A percentile compares a stretch with the other conserved stretches of the same genome.
Evolutionary conservation across 92 coral and sea anemone genomes (phyloP).

Genomic region (Phymanthus crucifer): DNA sequence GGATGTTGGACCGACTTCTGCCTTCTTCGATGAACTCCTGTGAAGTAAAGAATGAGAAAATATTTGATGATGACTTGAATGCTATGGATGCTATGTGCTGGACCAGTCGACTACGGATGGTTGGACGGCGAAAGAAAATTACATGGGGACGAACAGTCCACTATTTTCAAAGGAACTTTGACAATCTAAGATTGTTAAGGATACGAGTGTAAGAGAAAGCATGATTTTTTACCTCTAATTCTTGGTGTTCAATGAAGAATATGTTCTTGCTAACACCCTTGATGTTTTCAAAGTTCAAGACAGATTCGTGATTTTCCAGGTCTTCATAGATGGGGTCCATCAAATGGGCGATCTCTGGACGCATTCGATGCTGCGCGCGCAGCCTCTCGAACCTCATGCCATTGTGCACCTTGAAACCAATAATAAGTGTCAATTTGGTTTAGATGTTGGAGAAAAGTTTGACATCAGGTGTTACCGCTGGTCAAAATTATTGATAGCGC

Average conservation of each 20-base stretch:
- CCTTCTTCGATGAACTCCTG: slow-evolving; percentile 87
- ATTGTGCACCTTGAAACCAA: slow-evolving; percentile 31
- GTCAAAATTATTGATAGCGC: too few species aligned
- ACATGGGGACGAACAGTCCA: too few species aligned
- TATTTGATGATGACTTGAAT: too few species aligned
- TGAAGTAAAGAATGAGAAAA: not conserved
- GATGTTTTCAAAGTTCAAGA: slow-evolving; percentile 63
- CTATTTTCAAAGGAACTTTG: not conserved
- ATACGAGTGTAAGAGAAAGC: not conserved
- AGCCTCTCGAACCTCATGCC: slow-evolving; percentile 79
- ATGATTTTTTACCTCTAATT: slow-evolving; percentile 59
- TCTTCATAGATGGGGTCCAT: slow-evolving; percentile 73
- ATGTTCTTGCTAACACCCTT: slow-evolving; percentile 75
- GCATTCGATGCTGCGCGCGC: slow-evolving; percentile 88
- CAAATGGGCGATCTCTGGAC: slow-evolving; percentile 91
- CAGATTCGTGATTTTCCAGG: slow-evolving; percentile 82
- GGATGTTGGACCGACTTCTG: slow-evolving; percentile 84
- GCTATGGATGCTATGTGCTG: not conserved
- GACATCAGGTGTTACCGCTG: too few species aligned
- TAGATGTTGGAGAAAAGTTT: too few species aligned
- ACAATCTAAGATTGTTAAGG: not conserved
- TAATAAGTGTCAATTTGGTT: not conserved
- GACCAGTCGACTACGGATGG: not conserved
- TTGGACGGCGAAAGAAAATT: too few species aligned
- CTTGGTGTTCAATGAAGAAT: slow-evolving; percentile 73